These are phyloP conservation scores for Salvelinus fontinalis DNA, from an alignment of 2,113 vertebrate species.

Conservation along the genomic window DNA sequence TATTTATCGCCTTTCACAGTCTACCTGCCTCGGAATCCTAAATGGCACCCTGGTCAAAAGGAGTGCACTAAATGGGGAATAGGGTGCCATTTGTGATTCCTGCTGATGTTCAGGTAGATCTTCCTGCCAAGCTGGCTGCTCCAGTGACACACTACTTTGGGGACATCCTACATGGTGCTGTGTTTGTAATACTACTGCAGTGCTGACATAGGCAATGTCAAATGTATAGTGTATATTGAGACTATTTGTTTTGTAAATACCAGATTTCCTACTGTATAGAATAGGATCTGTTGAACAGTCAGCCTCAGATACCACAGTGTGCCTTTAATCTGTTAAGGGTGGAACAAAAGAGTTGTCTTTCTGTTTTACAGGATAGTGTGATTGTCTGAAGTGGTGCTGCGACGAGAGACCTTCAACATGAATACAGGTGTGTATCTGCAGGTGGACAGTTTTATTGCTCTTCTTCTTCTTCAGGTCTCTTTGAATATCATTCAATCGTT, in stretches of 20 bases:
- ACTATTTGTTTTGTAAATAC: background rate
- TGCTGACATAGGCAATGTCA: background rate
- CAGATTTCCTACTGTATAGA: too few species aligned
- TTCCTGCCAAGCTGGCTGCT: too few species aligned
- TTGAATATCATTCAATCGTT: background rate
- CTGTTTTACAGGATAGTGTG: slow-evolving; percentile 45
- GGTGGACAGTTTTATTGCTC: background rate
- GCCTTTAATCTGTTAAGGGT: background rate
- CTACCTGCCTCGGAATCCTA: slow-evolving; percentile 1
- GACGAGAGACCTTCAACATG: slow-evolving; percentile 47
- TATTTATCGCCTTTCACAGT: slow-evolving; percentile 35
- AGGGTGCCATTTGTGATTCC: too few species aligned
- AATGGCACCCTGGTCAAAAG: too few species aligned
- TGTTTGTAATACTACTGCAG: background rate
- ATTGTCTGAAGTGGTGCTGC: slow-evolving; percentile 29
- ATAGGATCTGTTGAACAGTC: background rate
- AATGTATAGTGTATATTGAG: background rate
- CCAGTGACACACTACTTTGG: background rate
- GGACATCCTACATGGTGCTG: background rate
- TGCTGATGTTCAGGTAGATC: too few species aligned
- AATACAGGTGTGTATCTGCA: slow-evolving; percentile 50
- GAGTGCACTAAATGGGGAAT: too few species aligned
- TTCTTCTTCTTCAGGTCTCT: background rate
- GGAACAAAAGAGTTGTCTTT: slow-evolving; percentile 13
- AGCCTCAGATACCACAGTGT: background rate